Evolutionary conservation across 2,888 invertebrate species (phyloP).

Genomic region (Gortyna flavago): DNA sequence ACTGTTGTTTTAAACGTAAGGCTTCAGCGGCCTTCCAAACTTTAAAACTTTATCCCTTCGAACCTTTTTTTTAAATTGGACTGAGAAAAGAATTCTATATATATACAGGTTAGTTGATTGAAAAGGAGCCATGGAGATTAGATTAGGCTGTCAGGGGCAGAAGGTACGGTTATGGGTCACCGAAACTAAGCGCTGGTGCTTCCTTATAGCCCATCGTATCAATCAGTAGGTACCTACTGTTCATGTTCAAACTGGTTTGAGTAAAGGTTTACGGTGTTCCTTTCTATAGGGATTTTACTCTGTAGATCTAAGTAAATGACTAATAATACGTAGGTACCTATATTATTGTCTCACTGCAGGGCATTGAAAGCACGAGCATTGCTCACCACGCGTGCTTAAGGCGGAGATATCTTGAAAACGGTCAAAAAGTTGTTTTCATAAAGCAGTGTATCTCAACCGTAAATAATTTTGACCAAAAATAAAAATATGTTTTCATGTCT

Average conservation of each 20-base stretch:
- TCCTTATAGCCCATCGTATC: neutral
- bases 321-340: too few species aligned
- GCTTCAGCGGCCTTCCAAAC: neutral
- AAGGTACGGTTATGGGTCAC: conserved; percentile 34
- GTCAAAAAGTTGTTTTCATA: too few species aligned
- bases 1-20: neutral
- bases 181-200: conserved; percentile 21
- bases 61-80: conserved; percentile 15
- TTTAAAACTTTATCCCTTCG: neutral
- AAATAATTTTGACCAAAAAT: too few species aligned
- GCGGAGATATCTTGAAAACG: too few species aligned
- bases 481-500: too few species aligned
- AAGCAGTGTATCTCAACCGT: too few species aligned
- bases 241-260: neutral
- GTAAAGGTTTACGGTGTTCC: neutral
- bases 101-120: conserved; percentile 50
- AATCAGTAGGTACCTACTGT: neutral
- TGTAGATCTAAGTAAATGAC: too few species aligned
- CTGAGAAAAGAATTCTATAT: conserved; percentile 6
- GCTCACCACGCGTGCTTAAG: too few species aligned
- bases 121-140: conserved; percentile 43
- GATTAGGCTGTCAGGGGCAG: conserved; percentile 47
- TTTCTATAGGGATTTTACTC: neutral
- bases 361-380: too few species aligned
- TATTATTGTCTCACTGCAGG: too few species aligned